Percentiles rank a stretch among this genome's conserved stretches.
Evolutionary conservation across 2,797 vertebrate species (phyloP).

Genomic region (Adelosebastes latens): DNA sequence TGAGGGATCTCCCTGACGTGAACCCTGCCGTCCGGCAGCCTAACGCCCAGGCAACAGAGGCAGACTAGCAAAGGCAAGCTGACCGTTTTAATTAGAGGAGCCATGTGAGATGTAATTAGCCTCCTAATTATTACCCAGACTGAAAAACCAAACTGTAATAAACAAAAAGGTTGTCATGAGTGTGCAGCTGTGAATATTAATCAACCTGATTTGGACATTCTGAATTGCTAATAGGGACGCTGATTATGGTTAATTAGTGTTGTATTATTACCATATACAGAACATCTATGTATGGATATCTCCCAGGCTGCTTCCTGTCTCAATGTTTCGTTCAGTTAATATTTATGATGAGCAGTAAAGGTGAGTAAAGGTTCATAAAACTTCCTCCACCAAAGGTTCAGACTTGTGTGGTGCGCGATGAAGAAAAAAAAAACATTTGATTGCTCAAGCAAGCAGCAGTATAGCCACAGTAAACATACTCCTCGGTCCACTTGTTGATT

Average conservation of each 20-base stretch:
- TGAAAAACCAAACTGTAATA: conserved; percentile 43
- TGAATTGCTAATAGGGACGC: conserved; percentile 10
- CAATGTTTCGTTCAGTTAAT: conserved; percentile 17
- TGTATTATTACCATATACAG: background rate
- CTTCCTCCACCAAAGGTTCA: conserved; percentile 29
- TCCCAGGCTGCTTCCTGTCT: background rate
- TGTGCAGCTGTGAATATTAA: conserved; percentile 56
- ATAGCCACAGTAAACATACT: conserved; percentile 51
- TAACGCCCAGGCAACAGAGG: conserved; percentile 57
- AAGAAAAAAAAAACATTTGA: conserved; percentile 15
- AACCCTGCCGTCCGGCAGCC: conserved; percentile 59
- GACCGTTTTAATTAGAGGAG: conserved; percentile 73
- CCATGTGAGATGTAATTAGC: conserved; percentile 66
- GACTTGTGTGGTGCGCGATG: background rate
- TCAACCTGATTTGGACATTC: conserved; percentile 30
- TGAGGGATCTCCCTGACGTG: conserved; percentile 55
- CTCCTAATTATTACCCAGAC: conserved; percentile 60
- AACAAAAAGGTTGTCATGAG: conserved; percentile 46
- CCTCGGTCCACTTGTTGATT: conserved; percentile 41
- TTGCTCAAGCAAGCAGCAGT: conserved; percentile 37
- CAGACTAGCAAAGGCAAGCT: conserved; percentile 50
- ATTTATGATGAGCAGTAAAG: conserved; percentile 42
- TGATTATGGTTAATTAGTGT: conserved; percentile 13
- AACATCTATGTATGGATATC: background rate
- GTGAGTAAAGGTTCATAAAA: conserved; percentile 41